Evolutionary conservation across 1,140 invertebrate genomes (phyloP).

Genomic region (Aradophagus sp.): DNA sequence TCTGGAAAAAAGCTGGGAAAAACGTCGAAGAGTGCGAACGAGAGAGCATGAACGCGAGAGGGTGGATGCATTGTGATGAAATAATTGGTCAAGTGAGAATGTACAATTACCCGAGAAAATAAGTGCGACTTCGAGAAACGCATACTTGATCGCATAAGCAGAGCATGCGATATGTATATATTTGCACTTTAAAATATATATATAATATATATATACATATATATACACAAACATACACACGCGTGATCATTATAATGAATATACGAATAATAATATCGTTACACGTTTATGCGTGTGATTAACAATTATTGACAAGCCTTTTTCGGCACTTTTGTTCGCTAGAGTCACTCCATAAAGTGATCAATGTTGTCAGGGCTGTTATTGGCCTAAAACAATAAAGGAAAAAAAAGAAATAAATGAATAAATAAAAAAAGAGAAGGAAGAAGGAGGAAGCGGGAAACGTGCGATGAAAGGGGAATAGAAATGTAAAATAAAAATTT

Average conservation of each 20-base stretch:
- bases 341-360: slow-evolving; percentile 48
- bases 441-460: slow-evolving; percentile 24
- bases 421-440: too few relatives aligned
- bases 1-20: slow-evolving; percentile 5
- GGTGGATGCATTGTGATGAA: slow-evolving; percentile 12
- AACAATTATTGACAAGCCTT: slow-evolving; percentile 53
- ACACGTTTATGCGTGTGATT: slow-evolving; percentile 61
- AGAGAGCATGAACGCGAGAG: slow-evolving; percentile 3
- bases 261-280: slow-evolving; percentile 63
- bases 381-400: slow-evolving; percentile 51
- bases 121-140: slow-evolving; percentile 36
- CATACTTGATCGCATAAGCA: slow-evolving; percentile 41
- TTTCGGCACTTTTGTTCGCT: slow-evolving; percentile 53
- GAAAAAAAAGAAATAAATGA: too few relatives aligned
- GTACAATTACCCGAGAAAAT: slow-evolving; percentile 54
- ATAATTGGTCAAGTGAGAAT: slow-evolving; percentile 28
- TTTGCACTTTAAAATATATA: slow-evolving; percentile 55
- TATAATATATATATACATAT: slow-evolving; percentile 16
- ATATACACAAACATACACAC: slow-evolving; percentile 31
- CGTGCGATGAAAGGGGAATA: too few relatives aligned
- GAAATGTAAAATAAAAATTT: slow-evolving; percentile 49
- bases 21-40: slow-evolving; percentile 8
- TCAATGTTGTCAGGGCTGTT: slow-evolving; percentile 49
- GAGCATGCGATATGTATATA: slow-evolving; percentile 63
- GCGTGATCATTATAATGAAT: slow-evolving; percentile 59